A percentile compares a stretch with the other conserved stretches of the same genome.
phyloP scores from a whole-genome alignment of 2,113 vertebrate genomes.

The Lepidothrix coronata region DNA sequence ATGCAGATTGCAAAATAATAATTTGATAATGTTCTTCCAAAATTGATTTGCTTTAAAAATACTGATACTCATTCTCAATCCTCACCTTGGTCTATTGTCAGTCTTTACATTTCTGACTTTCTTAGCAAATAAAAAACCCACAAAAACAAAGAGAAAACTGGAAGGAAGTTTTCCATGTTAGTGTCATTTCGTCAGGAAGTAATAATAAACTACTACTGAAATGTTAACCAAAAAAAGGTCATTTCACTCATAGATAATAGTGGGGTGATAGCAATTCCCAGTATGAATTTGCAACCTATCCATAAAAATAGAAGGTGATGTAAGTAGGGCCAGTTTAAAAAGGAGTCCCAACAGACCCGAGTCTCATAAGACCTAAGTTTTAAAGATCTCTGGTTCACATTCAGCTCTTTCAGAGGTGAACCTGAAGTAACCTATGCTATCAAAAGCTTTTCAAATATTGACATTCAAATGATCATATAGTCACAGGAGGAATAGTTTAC shows the following conservation, averaged over 20 bases:
- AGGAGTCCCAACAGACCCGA: not conserved
- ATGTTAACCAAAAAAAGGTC: not conserved
- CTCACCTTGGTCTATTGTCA: not conserved
- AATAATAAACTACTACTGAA: not conserved
- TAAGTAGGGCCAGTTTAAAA: not conserved
- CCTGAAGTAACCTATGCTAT: not conserved
- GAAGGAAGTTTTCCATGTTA: not conserved
- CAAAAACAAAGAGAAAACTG: not conserved
- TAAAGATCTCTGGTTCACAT: not conserved
- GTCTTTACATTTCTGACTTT: not conserved
- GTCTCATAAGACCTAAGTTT: not conserved
- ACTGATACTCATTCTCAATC: not conserved
- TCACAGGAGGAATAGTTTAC: slow-evolving; percentile 5
- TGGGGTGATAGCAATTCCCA: not conserved
- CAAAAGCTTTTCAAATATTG: slow-evolving; percentile 2
- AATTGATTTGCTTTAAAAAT: not conserved
- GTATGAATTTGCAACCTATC: not conserved
- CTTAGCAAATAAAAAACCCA: not conserved
- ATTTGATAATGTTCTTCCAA: not conserved
- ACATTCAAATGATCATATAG: not conserved
- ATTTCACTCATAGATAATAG: not conserved
- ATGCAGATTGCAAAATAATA: not conserved
- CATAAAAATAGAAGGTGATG: not conserved
- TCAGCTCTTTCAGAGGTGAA: not conserved
- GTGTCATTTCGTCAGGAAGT: not conserved